Evolutionary conservation across 2,113 vertebrate genomes (phyloP).

Genomic region (Microtus pennsylvanicus): DNA sequence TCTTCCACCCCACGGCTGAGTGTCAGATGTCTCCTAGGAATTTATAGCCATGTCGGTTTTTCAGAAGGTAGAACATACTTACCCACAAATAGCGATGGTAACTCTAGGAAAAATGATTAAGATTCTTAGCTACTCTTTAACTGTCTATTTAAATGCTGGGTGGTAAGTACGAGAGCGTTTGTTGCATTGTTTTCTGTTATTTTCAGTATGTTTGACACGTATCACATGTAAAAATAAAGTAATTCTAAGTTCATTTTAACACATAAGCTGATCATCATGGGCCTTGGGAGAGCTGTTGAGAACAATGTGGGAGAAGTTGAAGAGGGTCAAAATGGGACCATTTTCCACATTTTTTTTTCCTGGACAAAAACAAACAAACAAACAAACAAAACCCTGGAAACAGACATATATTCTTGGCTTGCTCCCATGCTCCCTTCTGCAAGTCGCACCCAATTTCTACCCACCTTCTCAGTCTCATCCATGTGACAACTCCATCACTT

Average conservation of each 20-base stretch:
- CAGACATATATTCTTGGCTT: not conserved
- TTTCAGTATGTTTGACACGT: constrained; percentile 51
- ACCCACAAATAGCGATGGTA: not conserved
- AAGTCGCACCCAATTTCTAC: not conserved
- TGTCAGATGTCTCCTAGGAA: constrained; percentile 3
- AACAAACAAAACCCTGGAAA: not conserved
- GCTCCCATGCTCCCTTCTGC: not conserved
- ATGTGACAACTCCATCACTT: not conserved
- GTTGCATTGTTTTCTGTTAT: constrained; percentile 57
- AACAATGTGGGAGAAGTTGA: not conserved
- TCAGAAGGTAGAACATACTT: constrained; percentile 31
- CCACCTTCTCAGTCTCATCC: not conserved
- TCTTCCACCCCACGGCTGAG: not conserved
- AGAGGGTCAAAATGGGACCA: not conserved
- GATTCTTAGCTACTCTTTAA: constrained; percentile 65
- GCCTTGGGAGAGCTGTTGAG: not conserved
- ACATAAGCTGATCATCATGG: not conserved
- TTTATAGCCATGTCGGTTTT: not conserved
- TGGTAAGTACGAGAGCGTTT: not conserved
- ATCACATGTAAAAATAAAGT: constrained; percentile 64
- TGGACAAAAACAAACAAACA: not conserved
- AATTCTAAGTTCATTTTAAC: constrained; percentile 42
- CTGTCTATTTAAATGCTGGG: constrained; percentile 73
- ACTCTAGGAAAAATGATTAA: constrained; percentile 56
- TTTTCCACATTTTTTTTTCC: not conserved